These are phyloP conservation scores for Octopus bimaculoides DNA, from an alignment of 1,140 invertebrate species.

Conservation along the genomic window DNA sequence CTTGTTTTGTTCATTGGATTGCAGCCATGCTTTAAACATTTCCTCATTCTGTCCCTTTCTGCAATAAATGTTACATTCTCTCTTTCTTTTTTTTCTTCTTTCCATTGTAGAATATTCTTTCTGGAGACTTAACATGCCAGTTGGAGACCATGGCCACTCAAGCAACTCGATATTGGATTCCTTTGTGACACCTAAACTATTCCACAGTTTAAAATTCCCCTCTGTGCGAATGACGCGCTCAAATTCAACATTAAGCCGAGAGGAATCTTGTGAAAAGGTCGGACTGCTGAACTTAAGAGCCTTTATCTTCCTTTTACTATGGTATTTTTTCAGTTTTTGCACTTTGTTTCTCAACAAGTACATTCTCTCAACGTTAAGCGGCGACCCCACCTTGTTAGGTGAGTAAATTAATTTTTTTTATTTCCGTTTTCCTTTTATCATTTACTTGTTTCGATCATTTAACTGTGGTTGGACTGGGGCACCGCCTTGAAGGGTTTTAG, in stretches of 20 bases:
- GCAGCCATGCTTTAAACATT: no score
- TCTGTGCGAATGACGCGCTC: not conserved
- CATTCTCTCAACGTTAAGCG: constrained; percentile 73
- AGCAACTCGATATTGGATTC: not conserved
- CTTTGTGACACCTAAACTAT: not conserved
- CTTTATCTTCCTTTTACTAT: constrained; percentile 69
- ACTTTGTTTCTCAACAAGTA: constrained; percentile 84
- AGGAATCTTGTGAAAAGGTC: constrained; percentile 30
- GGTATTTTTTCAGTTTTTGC: constrained; percentile 73
- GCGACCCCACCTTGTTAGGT: constrained; percentile 79
- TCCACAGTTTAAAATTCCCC: not conserved
- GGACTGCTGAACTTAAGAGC: constrained; percentile 64
- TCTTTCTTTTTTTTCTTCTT: not conserved
- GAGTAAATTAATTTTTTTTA: constrained; percentile 44
- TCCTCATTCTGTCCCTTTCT: no score
- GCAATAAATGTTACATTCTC: no score
- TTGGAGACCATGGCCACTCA: not conserved
- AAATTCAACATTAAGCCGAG: not conserved
- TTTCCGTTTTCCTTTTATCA: no score
- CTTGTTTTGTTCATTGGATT: no score
- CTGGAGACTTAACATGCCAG: not conserved
- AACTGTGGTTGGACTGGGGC: no score
- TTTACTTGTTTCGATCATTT: no score
- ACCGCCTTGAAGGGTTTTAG: no score
- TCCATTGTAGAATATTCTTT: not conserved